phyloP scores from a whole-genome alignment of 2,888 invertebrate species.

The Troides helena region DNA sequence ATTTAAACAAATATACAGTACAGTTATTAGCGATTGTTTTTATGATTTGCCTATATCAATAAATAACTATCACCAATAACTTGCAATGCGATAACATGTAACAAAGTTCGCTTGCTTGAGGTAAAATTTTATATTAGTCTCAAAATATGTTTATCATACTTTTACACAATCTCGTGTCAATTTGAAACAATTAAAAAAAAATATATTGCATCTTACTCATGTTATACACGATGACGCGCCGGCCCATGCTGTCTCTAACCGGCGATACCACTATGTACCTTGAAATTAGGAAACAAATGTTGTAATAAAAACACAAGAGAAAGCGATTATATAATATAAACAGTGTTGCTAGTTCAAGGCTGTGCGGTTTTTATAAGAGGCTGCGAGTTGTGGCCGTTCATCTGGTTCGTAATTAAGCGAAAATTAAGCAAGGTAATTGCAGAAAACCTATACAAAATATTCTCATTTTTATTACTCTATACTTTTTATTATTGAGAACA shows the following conservation, averaged over 20 bases:
- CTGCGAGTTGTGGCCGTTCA: neutral
- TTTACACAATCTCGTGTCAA: neutral
- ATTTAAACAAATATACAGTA: no score
- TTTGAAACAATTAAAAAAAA: neutral
- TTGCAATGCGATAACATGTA: no score
- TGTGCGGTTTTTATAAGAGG: neutral
- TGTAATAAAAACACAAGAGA: slow-evolving; percentile 39
- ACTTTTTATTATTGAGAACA: neutral
- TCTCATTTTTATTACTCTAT: neutral
- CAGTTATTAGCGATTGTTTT: no score
- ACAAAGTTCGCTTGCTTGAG: no score
- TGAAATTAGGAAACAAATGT: slow-evolving; percentile 50
- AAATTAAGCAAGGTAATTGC: neutral
- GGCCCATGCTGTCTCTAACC: slow-evolving; percentile 84
- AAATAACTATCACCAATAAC: no score
- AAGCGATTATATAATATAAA: slow-evolving; percentile 5
- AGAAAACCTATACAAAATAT: neutral
- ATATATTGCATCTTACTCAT: slow-evolving; percentile 71
- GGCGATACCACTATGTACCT: slow-evolving; percentile 89
- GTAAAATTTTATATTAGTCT: no score
- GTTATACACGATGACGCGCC: slow-evolving; percentile 85
- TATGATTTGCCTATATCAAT: no score
- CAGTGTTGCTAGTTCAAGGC: slow-evolving; percentile 22
- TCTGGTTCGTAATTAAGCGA: slow-evolving; percentile 2
- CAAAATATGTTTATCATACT: no score